Evolutionary conservation across 2,797 vertebrate genomes (phyloP), one percentile per base, ranked within the genome.

Genomic region (Poecilia velifera): DNA sequence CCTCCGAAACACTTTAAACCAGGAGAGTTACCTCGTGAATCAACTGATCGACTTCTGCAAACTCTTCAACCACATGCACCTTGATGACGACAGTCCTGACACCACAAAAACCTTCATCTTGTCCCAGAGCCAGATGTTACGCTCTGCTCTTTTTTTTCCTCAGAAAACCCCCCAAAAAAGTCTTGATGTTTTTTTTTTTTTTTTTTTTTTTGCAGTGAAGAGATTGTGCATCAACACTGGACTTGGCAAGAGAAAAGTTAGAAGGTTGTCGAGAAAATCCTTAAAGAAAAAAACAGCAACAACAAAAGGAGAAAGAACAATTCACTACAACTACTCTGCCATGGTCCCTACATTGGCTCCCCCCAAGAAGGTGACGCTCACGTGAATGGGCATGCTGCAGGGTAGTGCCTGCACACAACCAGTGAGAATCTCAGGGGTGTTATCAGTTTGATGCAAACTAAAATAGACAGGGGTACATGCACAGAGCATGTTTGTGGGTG

Each of bases 261-360:
- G 53, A 82, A 74, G 81, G 84, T 85, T 80, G 73, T 66, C 76
- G 76, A 36, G 68, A 18, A 74, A 80, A 77, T 62, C 2, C 6
- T 66, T 39, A 10, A 66, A 66, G 18, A 20, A 62, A 7, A 31
- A n/a, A 10, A n/a, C 49, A 51, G 3, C 20, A 51, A 51, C 31
- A 62, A 8, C 55, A 34, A 64, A 28, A 64, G 0, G 31, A 39
- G 51, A 53, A 79, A 88, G 36, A 89, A 84, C 90, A 88, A 93
- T 88, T 93, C 83, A 89, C 62, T 84, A 88, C 91, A 92, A 90
- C 92, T 94, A 89, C 85, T 91, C 84, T 84, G 82, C 90, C 90
- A 91, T 91, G 88, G 81, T 88, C 87, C 83, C 66, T 78, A 92
- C 76, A 82, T 83, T 68, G 20, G 9, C 64, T 43, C 6, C 9